These are phyloP conservation scores for Atethmia centrago DNA, from an alignment of 2,888 invertebrate species.

Conservation along the genomic window DNA sequence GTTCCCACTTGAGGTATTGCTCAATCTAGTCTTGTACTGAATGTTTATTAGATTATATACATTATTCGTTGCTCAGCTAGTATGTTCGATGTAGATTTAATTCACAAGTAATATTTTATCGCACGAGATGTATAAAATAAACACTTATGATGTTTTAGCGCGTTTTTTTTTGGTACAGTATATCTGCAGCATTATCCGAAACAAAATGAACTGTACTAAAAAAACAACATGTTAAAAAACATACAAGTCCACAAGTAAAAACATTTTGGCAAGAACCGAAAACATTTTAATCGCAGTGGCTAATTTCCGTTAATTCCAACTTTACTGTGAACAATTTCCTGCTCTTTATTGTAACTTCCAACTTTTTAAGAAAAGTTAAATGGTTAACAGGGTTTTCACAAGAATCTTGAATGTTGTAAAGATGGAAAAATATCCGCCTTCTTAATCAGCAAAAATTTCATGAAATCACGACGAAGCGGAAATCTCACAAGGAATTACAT, in stretches of 20 bases:
- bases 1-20: slow-evolving; percentile 25
- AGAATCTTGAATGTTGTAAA: slow-evolving; percentile 9
- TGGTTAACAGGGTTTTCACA: slow-evolving; percentile 13
- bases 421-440: slow-evolving; percentile 29
- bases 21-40: slow-evolving; percentile 29
- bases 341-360: slow-evolving; percentile 12
- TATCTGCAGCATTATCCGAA: slow-evolving; percentile 18
- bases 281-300: slow-evolving; percentile 20
- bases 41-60: too few species aligned
- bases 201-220: not conserved
- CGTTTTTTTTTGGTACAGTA: slow-evolving; percentile 53
- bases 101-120: slow-evolving; percentile 20
- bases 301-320: slow-evolving; percentile 48
- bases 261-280: slow-evolving; percentile 21
- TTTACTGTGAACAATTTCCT: slow-evolving; percentile 46
- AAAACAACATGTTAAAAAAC: slow-evolving; percentile 9
- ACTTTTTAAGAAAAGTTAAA: slow-evolving; percentile 32
- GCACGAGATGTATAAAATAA: slow-evolving; percentile 18
- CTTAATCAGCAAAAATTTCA: not conserved
- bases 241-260: not conserved
- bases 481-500: slow-evolving; percentile 19
- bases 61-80: slow-evolving; percentile 1
- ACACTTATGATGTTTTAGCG: slow-evolving; percentile 38
- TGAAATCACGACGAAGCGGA: slow-evolving; percentile 8
- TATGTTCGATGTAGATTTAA: slow-evolving; percentile 17